Base-by-base conservation (phyloP, 2,888 invertebrate species). In the Aphodius granarius region DNA sequence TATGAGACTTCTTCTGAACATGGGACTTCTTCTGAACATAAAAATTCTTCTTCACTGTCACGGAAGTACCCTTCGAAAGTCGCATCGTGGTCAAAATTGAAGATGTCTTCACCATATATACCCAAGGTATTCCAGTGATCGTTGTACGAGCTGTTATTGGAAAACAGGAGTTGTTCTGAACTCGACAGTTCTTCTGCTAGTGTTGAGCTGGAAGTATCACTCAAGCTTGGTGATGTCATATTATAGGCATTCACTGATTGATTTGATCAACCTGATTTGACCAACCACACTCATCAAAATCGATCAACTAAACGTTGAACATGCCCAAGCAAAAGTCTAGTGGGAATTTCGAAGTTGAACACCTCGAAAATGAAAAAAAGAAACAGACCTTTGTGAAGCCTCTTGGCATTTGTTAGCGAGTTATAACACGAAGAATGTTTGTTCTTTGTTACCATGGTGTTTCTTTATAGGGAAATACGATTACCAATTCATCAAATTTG, bases 21-120 rank as follows among this genome's bases (percentile, higher is more conserved):
- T n/a, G n/a, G n/a, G n/a, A n/a, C n/a, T n/a, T n/a, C n/a, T n/a
- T 43, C 43, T 43, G 6, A n/a, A n/a, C n/a, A n/a, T n/a, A n/a
- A n/a, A n/a, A n/a, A n/a, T n/a, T n/a, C n/a, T n/a, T n/a, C n/a
- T 88, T 90, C 88, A 0, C 92, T 92, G 82, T 93, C 91, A 78
- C 89, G 89, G 81, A 94, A 89, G 21, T 90, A 88, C 3, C 94
- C 94, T 79, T 90, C 89, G 83, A 93, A 92, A 66, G 87, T 82
- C 0, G 89, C 89, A n/a, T 87, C 91, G 82, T 91, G 90, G 2
- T 90, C 89, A 83, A 90, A 90, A 0, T 84, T 86, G 83, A 91
- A 93, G 65, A 84, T 85, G 23, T 93, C 93, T 72, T 84, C 84
- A 19, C 92, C 92, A 21, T 89, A 88, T 90, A 92, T 92, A 62